A percentile compares a stretch with the other conserved stretches of the same genome.
Conservation (phyloP, 2,888 invertebrate genomes). For the Mythimna lalbum region DNA sequence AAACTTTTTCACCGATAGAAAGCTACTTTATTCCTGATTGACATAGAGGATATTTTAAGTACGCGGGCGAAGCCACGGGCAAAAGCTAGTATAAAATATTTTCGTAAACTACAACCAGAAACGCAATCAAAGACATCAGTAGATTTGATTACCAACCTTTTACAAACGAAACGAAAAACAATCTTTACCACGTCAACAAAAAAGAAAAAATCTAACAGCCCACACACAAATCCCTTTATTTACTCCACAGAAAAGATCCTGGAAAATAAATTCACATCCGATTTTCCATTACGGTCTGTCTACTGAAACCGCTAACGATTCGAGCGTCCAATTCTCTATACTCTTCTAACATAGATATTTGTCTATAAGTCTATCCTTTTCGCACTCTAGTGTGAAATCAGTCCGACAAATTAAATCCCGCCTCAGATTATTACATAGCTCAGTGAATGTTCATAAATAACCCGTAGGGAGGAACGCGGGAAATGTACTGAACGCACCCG, state of each 20-base stretch:
- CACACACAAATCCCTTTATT: conserved; percentile 75
- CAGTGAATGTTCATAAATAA: conserved; percentile 93
- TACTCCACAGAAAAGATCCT: conserved; percentile 72
- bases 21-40: too few relatives aligned
- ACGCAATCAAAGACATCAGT: neutral
- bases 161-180: conserved; percentile 24
- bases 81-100: neutral
- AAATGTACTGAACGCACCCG: conserved; percentile 71
- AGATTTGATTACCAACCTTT: neutral
- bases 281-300: conserved; percentile 81
- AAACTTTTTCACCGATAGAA: too few relatives aligned
- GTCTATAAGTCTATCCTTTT: conserved; percentile 67
- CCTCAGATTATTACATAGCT: conserved; percentile 94
- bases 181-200: conserved; percentile 14
- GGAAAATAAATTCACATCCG: conserved; percentile 73
- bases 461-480: conserved; percentile 77
- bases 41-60: too few relatives aligned
- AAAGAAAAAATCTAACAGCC: conserved; percentile 59
- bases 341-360: conserved; percentile 62
- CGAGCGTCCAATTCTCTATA: conserved; percentile 61
- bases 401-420: conserved; percentile 94
- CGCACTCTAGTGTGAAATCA: conserved; percentile 92
- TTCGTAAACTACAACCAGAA: neutral
- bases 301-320: conserved; percentile 85
- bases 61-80: too few relatives aligned